These are phyloP conservation scores for Formica exsecta DNA, from an alignment of 1,140 invertebrate genomes.

Conservation along the genomic window DNA sequence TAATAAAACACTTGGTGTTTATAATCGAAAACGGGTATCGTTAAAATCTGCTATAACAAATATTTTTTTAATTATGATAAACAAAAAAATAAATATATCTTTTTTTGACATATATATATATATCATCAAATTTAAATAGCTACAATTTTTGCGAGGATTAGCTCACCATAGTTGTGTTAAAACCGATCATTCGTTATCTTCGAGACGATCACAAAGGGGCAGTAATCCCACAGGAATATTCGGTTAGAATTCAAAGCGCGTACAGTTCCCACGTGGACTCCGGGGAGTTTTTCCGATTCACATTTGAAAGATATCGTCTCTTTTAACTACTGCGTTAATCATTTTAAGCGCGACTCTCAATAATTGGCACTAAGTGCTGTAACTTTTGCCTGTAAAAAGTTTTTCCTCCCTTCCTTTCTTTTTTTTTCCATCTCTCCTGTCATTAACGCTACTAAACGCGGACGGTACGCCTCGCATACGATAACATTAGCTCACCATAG, in stretches of 20 bases:
- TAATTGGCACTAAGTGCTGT: slow-evolving; percentile 70
- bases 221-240: slow-evolving; percentile 60
- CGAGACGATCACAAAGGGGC: slow-evolving; percentile 34
- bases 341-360: slow-evolving; percentile 66
- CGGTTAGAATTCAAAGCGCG: slow-evolving; percentile 75
- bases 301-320: slow-evolving; percentile 69
- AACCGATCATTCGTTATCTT: slow-evolving; percentile 43
- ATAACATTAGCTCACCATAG: slow-evolving; percentile 37
- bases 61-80: slow-evolving; percentile 3
- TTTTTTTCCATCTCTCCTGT: slow-evolving; percentile 24
- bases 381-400: slow-evolving; percentile 57
- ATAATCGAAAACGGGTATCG: neutral
- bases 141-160: slow-evolving; percentile 55
- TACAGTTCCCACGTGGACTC: slow-evolving; percentile 76
- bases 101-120: neutral
- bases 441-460: slow-evolving; percentile 49
- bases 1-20: neutral
- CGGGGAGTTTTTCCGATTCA: slow-evolving; percentile 79
- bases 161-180: neutral
- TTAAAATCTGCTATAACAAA: neutral
- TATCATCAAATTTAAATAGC: neutral
- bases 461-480: slow-evolving; percentile 31
- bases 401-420: neutral
- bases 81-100: neutral
- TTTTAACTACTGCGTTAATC: slow-evolving; percentile 72